phyloP scores from a whole-genome alignment of 30 jellyfish, hydroid and myxozoan genomes.

The Turritopsis dohrnii region DNA sequence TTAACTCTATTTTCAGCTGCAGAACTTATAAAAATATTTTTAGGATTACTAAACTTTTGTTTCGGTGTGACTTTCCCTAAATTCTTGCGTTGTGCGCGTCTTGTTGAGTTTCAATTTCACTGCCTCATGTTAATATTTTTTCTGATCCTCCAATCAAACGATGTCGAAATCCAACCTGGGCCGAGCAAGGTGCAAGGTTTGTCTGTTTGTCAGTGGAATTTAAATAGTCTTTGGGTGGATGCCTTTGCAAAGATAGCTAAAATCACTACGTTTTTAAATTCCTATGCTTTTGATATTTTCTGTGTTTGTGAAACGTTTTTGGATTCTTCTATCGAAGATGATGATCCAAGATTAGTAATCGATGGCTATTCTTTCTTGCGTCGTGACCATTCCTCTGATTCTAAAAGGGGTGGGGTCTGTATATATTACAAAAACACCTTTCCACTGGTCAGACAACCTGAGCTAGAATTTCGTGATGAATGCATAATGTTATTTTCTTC shows the following conservation, averaged over 20 bases:
- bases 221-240: neutral
- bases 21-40: too few species aligned
- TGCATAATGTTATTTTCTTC: too few species aligned
- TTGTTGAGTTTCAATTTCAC: neutral
- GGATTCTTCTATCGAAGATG: conserved; percentile 1
- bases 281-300: neutral
- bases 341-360: neutral
- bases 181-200: neutral
- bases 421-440: neutral
- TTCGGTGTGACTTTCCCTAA: neutral
- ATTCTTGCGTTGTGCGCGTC: neutral
- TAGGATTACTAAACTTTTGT: neutral
- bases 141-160: too few species aligned
- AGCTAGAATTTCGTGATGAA: neutral
- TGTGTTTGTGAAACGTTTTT: conserved; percentile 1
- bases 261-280: neutral
- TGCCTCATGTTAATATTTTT: too few species aligned
- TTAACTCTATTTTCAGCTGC: neutral
- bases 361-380: neutral
- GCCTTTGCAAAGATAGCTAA: neutral
- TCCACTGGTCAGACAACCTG: neutral
- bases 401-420: neutral
- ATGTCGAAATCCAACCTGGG: neutral
- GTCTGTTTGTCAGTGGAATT: neutral
- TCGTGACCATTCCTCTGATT: neutral